Percentiles rank a stretch among this genome's conserved stretches.
Evolutionary conservation across 2,888 invertebrate genomes (phyloP).

Genomic region (Cheilosia soror): DNA sequence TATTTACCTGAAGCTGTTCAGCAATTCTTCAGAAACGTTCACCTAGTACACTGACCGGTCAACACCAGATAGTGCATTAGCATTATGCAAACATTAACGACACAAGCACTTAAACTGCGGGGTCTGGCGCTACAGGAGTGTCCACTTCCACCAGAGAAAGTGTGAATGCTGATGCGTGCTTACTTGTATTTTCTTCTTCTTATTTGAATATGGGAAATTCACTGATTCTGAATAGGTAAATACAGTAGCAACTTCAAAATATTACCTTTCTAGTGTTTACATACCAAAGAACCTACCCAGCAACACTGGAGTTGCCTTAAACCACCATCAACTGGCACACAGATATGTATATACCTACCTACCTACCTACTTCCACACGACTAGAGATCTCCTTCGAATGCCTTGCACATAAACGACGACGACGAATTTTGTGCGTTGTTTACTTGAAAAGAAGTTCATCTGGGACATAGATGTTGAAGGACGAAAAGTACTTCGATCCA

Average conservation of each 20-base stretch:
- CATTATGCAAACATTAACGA: too few species aligned
- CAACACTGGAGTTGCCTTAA: slow-evolving; percentile 40
- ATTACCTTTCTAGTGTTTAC: background rate
- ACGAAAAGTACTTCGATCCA: slow-evolving; percentile 41
- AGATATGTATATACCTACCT: background rate
- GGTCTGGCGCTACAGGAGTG: too few species aligned
- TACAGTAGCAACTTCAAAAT: background rate
- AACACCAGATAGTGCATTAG: too few species aligned
- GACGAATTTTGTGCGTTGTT: slow-evolving; percentile 66
- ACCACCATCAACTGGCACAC: slow-evolving; percentile 42
- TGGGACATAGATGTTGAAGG: slow-evolving; percentile 43
- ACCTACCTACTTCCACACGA: slow-evolving; percentile 31
- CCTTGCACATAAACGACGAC: slow-evolving; percentile 27
- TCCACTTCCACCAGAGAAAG: background rate
- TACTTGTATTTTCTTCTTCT: too few species aligned
- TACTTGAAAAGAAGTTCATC: slow-evolving; percentile 61
- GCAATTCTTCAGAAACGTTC: too few species aligned
- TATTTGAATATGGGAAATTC: too few species aligned
- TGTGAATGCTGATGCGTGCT: background rate
- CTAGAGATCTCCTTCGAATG: slow-evolving; percentile 42
- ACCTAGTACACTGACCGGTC: too few species aligned
- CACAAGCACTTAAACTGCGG: too few species aligned
- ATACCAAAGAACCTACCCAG: background rate
- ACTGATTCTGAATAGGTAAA: too few species aligned
- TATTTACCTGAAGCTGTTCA: too few species aligned